These are phyloP conservation scores for Lithophane ornitopus DNA, from an alignment of 2,888 invertebrate genomes.

Conservation along the genomic window DNA sequence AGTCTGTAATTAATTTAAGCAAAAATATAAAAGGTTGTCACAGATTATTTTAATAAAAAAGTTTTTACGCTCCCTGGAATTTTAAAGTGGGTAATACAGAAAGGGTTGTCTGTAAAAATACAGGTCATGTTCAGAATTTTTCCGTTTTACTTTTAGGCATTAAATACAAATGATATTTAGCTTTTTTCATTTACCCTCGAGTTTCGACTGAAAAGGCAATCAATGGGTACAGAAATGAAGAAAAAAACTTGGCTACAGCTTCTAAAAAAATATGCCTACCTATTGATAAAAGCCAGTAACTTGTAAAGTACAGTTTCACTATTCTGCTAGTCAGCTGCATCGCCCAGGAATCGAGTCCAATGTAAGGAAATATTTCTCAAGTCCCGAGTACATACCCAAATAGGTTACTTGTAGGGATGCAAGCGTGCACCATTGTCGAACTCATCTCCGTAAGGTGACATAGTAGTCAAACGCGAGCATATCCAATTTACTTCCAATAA, in stretches of 20 bases:
- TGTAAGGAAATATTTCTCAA: neutral
- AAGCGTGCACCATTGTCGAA: neutral
- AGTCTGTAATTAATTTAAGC: slow-evolving; percentile 56
- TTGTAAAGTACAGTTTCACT: neutral
- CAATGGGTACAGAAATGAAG: neutral
- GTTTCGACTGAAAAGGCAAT: neutral
- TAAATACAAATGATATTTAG: too few species aligned
- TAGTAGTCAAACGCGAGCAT: neutral
- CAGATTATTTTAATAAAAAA: slow-evolving; percentile 48
- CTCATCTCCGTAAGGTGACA: neutral
- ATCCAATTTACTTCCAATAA: neutral
- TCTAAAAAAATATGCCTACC: neutral
- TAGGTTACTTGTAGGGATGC: neutral
- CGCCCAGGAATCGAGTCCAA: neutral
- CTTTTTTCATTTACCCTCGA: slow-evolving; percentile 6
- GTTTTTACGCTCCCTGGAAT: slow-evolving; percentile 44
- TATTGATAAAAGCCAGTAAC: too few species aligned
- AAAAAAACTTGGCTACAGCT: neutral
- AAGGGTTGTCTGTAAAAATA: slow-evolving; percentile 44
- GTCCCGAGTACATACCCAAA: neutral
- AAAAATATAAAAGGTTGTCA: slow-evolving; percentile 57
- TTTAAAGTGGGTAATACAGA: slow-evolving; percentile 32
- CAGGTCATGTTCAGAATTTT: slow-evolving; percentile 26
- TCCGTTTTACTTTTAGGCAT: neutral
- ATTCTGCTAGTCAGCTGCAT: neutral